Evolutionary conservation across 2,797 vertebrate species (phyloP).

Genomic region (Rhinichthys osculus): DNA sequence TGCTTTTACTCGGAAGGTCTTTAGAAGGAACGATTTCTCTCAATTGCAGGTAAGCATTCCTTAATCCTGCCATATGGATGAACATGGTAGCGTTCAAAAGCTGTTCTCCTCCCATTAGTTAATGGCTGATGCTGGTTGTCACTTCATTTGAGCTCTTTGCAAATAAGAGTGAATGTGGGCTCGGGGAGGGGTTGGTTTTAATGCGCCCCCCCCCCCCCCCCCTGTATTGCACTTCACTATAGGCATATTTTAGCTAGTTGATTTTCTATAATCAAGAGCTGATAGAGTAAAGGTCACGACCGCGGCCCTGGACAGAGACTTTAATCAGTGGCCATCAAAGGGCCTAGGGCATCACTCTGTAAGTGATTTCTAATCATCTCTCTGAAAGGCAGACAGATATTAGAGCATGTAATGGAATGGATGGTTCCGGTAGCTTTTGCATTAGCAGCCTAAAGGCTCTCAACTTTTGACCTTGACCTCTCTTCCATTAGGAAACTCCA

Average conservation of each 20-base stretch:
- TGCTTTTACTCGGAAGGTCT: conserved; percentile 63
- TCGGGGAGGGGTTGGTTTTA: conserved; percentile 11
- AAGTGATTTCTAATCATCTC: conserved; percentile 42
- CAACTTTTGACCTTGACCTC: conserved; percentile 1
- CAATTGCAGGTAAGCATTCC: conserved; percentile 73
- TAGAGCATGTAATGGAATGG: conserved; percentile 16
- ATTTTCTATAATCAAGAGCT: conserved; percentile 16
- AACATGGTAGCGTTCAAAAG: conserved; percentile 65
- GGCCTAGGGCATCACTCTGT: not conserved
- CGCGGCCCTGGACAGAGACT: not conserved
- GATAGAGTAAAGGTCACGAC: not conserved
- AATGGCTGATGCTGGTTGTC: conserved; percentile 53
- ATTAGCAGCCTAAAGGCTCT: conserved; percentile 26
- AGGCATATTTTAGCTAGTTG: conserved; percentile 17
- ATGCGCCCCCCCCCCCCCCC: too few relatives aligned
- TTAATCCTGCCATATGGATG: conserved; percentile 74
- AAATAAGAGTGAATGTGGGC: conserved; percentile 11
- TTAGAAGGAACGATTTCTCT: conserved; percentile 72
- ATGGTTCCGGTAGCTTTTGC: conserved; percentile 9
- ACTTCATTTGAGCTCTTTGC: conserved; percentile 43
- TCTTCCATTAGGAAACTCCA: conserved; percentile 3
- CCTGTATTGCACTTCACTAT: not conserved
- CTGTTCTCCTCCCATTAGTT: conserved; percentile 65
- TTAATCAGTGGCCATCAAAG: conserved; percentile 29
- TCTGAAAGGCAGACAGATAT: conserved; percentile 15